A percentile compares a stretch with the other conserved stretches of the same genome.
These are phyloP conservation scores for Smithornis capensis DNA, from an alignment of 2,113 vertebrate genomes.

Conservation along the genomic window DNA sequence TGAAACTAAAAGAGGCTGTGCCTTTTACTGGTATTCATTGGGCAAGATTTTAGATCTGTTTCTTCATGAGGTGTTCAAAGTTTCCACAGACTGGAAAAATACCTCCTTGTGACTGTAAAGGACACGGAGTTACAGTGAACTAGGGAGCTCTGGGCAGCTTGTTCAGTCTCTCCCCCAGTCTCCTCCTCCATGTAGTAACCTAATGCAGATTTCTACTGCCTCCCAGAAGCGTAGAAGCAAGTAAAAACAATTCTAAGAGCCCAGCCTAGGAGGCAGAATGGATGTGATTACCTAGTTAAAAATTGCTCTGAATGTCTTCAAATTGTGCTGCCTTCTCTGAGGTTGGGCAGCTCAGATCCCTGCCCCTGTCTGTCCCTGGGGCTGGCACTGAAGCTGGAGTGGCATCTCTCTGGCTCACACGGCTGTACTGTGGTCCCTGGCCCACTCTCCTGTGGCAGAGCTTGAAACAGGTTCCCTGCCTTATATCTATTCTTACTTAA, in stretches of 20 bases:
- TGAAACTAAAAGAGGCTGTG: not conserved
- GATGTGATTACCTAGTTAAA: not conserved
- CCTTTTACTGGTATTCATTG: not conserved
- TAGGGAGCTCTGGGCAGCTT: not conserved
- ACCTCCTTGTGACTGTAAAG: not conserved
- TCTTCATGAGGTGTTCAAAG: not conserved
- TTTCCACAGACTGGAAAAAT: not conserved
- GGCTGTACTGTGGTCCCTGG: rapidly evolving
- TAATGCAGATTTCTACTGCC: not conserved
- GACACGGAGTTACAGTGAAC: not conserved
- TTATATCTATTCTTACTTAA: not conserved
- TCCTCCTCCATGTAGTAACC: not conserved
- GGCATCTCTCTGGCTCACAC: rapidly evolving
- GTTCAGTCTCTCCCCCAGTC: not conserved
- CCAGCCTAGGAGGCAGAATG: not conserved
- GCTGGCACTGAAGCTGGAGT: not conserved
- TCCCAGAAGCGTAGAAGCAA: not conserved
- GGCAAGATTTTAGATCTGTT: not conserved
- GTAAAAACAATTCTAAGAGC: not conserved
- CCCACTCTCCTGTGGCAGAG: not conserved
- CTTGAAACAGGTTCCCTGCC: not conserved
- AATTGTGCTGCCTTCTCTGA: not conserved
- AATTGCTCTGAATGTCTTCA: not conserved
- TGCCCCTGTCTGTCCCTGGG: not conserved
- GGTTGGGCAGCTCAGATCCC: not conserved